Percentiles rank a stretch among this genome's conserved stretches.
phyloP scores from a whole-genome alignment of 2,113 vertebrate species.

The Andinoacara biseriatus region DNA sequence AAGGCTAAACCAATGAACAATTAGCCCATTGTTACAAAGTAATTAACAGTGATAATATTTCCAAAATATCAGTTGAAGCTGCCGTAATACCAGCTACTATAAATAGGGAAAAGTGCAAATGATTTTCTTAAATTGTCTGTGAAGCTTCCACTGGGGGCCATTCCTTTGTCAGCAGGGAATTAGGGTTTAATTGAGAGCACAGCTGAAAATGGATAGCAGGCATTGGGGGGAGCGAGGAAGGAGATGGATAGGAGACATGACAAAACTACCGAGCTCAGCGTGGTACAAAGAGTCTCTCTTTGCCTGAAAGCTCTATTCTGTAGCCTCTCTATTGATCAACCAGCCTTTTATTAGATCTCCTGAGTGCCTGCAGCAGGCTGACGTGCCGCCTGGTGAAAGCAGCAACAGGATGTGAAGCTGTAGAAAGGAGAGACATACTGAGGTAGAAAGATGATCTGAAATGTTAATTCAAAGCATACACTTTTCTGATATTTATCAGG shows the following conservation, averaged over 20 bases:
- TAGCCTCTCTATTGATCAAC: constrained; percentile 52
- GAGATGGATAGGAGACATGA: constrained; percentile 2
- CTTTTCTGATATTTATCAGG: constrained; percentile 76
- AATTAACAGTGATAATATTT: constrained; percentile 35
- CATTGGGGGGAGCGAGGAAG: neutral
- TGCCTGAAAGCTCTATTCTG: constrained; percentile 45
- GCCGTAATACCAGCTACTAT: constrained; percentile 26
- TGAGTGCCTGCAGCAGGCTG: constrained; percentile 37
- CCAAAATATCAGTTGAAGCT: constrained; percentile 14
- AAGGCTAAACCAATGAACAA: constrained; percentile 12
- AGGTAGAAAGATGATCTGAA: neutral
- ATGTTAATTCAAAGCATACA: neutral
- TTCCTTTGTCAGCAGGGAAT: constrained; percentile 25
- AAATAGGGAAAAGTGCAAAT: constrained; percentile 46
- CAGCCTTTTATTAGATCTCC: constrained; percentile 56
- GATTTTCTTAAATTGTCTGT: constrained; percentile 49
- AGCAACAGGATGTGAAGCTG: neutral
- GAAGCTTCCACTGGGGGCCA: constrained; percentile 28
- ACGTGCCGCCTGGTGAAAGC: constrained; percentile 17
- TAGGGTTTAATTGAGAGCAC: constrained; percentile 64
- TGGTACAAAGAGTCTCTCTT: constrained; percentile 22
- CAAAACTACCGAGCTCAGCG: constrained; percentile 13
- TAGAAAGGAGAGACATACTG: neutral
- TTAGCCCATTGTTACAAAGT: constrained; percentile 24
- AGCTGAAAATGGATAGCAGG: constrained; percentile 44